phyloP scores from a whole-genome alignment of 2,888 invertebrate genomes.

The Lysandra coridon region DNA sequence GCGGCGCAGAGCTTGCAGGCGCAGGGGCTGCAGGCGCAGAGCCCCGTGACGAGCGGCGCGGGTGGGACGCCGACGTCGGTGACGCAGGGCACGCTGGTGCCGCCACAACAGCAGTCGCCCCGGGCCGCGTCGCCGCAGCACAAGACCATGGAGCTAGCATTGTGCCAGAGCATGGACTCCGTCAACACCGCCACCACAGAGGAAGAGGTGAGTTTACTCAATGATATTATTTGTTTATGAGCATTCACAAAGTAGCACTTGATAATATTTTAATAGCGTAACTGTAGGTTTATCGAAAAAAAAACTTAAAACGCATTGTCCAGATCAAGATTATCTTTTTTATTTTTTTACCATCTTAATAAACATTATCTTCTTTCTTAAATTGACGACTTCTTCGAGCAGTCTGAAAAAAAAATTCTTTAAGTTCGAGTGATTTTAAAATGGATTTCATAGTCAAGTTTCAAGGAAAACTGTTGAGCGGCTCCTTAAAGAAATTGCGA shows the following conservation, averaged over 20 bases:
- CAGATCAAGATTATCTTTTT: not conserved
- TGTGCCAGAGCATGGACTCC: conserved; percentile 98
- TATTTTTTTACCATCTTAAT: not conserved
- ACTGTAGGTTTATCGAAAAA: too few species aligned
- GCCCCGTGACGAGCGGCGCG: conserved; percentile 55
- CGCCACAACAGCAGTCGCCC: conserved; percentile 73
- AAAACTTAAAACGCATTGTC: not conserved
- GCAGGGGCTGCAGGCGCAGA: conserved; percentile 57
- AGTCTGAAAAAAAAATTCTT: conserved; percentile 36
- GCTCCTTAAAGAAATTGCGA: conserved; percentile 59
- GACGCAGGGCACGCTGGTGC: conserved; percentile 69
- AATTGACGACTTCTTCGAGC: conserved; percentile 26
- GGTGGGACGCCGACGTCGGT: conserved; percentile 61
- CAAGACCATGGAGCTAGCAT: conserved; percentile 83
- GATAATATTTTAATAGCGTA: too few species aligned
- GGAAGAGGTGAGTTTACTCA: conserved; percentile 91
- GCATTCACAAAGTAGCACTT: not conserved
- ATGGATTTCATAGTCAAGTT: conserved; percentile 46
- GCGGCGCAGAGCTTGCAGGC: conserved; percentile 56
- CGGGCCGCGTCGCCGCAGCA: conserved; percentile 68
- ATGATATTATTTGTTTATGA: not conserved
- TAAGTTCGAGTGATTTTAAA: conserved; percentile 43
- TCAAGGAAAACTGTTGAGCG: conserved; percentile 48
- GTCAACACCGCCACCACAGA: conserved; percentile 97
- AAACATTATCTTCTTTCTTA: not conserved